Evolutionary conservation across 2,888 invertebrate genomes (phyloP).

Genomic region (Machimus atricapillus): DNA sequence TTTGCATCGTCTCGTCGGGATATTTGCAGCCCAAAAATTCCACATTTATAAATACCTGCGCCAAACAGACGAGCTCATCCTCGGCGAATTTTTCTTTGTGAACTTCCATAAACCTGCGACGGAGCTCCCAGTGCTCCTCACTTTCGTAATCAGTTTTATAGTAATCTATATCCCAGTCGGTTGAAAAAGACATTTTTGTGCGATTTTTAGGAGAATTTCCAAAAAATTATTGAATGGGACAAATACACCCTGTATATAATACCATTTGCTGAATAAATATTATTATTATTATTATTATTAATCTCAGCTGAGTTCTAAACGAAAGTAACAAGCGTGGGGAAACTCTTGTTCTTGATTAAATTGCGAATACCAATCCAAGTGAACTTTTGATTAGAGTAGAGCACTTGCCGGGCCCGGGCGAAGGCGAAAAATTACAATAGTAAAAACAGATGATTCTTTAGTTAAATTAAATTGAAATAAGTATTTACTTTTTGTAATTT

Average conservation of each 20-base stretch:
- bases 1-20: constrained; percentile 80
- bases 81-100: constrained; percentile 81
- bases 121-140: constrained; percentile 88
- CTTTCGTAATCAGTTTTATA: constrained; percentile 83
- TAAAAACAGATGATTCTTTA: too few relatives aligned
- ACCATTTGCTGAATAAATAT: too few relatives aligned
- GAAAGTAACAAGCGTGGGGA: background rate
- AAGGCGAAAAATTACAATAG: background rate
- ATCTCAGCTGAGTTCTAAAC: background rate
- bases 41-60: constrained; percentile 90
- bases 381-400: background rate
- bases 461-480: too few relatives aligned
- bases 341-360: background rate
- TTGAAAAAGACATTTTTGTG: constrained; percentile 44
- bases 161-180: constrained; percentile 77
- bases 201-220: background rate
- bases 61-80: constrained; percentile 82
- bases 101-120: constrained; percentile 78
- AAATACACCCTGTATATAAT: too few relatives aligned
- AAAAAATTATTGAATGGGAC: background rate
- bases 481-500: background rate
- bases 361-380: too few relatives aligned
- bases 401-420: too few relatives aligned
- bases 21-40: constrained; percentile 69
- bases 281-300: too few relatives aligned